Base-by-base conservation (phyloP, 2,797 vertebrate species). In the Oophaga sylvatica region DNA sequence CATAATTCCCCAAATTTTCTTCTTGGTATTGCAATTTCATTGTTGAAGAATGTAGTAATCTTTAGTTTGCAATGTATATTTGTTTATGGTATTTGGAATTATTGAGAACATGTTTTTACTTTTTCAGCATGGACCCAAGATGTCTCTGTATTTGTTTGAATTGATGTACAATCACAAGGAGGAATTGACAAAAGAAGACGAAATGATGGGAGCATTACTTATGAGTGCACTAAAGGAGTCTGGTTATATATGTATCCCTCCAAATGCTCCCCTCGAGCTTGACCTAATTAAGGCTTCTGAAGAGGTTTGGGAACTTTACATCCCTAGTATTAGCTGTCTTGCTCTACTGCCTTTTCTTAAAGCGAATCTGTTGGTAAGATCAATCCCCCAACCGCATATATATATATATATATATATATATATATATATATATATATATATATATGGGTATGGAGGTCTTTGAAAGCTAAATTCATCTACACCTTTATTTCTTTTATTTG, bases 81-180 rank as follows among this genome's bases (percentile, higher is more conserved):
- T 65, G 68, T 71, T 71, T 35, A 35, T 41, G 6, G 1, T 26
- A 19, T 16, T 70, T 31, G 15, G 13, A 31, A 16, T 71, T 41
- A 17, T 31, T 70, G 3, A 31, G 15, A 70, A 17, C 48, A 76
- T 75, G 60, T 84, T 57, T 53, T 56, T 53, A 13, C 12, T 63
- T 6, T 86, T 86, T 56, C 91, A 99, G 98, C 98, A 99, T 48
- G 98, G 98, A 48, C 96, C 97, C 67, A 99, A 99, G 92, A 91
- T 99, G 93, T 96, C 95, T 4, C 94, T 99, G 2, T 99, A 98
- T 91, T 95, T 99, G 80, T 97, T 96, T 45, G 97, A 99, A 89
- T 92, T 99, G 94, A 93, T 98, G 81, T 95, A 97, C 22, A 95
- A 96, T 90, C 97, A 99, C 93, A 95, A 93, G 4, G 96, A 97